Base-by-base conservation (phyloP, 2,797 vertebrate genomes). In the Otus scops region DNA sequence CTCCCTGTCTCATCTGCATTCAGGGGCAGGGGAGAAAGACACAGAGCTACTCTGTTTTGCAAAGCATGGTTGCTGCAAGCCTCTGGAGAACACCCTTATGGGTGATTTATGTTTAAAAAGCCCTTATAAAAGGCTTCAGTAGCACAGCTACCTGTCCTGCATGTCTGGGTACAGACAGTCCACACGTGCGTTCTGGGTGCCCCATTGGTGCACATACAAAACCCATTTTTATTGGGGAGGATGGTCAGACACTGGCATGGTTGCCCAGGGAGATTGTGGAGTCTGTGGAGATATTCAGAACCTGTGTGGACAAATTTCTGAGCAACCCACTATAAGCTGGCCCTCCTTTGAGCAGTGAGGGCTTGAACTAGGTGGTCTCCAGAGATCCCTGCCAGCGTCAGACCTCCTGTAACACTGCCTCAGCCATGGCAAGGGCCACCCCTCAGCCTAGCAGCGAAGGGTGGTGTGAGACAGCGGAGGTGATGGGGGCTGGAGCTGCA, bases 101-200 rank as follows among this genome's bases (percentile, higher is more conserved):
- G 22, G 9, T 32, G 7, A 34, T 70, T 75, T 32, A 9, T 64
- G 15, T 75, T 79, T 60, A 13, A 50, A 64, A 53, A 53, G 43
- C 17, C 38, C 15, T 83, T 50, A 60, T 26, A 36, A 39, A 80
- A 80, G 63, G 30, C 9, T 27, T 32, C 10, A 43, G 34, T 51
- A 87, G 39, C 0, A 1, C 41, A 59, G 45, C 61, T 75, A 12
- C 45, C 27, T 32, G 34, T 30, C 21, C 39, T 60, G 77, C 3
- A 1, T 5, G 7, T 57, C 11, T 43, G 83, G 60, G 26, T 34
- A 18, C 50, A 36, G 54, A 34, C 45, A 74, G 57, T 38, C 20
- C 2, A 0, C 6, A 3, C 0, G 0, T 32, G 36, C 23, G 32
- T 85, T 36, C 36, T 36, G 23, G 7, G 17, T 22, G 65, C 20